These are phyloP conservation scores for Solenodon paradoxus DNA, from an alignment of 2,113 vertebrate species.

Conservation along the genomic window DNA sequence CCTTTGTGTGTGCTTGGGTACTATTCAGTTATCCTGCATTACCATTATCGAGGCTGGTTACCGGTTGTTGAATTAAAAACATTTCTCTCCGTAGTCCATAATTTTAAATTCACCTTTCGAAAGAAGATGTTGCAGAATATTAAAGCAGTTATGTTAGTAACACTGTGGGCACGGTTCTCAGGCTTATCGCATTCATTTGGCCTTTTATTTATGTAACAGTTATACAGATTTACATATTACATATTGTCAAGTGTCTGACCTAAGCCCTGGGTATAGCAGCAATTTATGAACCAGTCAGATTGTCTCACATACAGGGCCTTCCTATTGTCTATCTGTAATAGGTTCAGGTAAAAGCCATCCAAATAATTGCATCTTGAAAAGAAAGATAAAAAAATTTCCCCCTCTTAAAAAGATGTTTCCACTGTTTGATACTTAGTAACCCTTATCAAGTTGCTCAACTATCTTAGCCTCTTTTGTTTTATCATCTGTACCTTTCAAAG, in stretches of 20 bases:
- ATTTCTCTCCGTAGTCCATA: not conserved
- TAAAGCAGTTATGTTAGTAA: not conserved
- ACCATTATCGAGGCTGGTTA: not conserved
- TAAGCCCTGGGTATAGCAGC: not conserved
- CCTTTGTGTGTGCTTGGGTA: not conserved
- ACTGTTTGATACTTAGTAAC: not conserved
- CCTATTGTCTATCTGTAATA: not conserved
- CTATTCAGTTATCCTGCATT: not conserved
- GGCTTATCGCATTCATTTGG: not conserved
- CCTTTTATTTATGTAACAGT: not conserved
- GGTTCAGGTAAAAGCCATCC: not conserved
- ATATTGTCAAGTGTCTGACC: not conserved
- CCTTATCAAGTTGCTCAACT: conserved; percentile 1
- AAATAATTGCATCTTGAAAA: conserved; percentile 43
- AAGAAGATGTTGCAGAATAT: not conserved
- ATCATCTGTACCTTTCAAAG: not conserved
- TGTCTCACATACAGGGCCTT: not conserved
- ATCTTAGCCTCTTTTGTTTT: not conserved
- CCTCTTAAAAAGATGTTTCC: not conserved
- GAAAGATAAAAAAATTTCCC: not conserved
- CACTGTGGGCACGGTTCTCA: not conserved
- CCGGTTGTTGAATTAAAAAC: not conserved
- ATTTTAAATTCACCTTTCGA: not conserved
- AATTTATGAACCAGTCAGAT: not conserved
- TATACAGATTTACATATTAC: not conserved